Percentiles rank a stretch among this genome's conserved stretches.
Conservation (phyloP, 1,140 invertebrate genomes). For the Ditylenchus dipsaci region DNA sequence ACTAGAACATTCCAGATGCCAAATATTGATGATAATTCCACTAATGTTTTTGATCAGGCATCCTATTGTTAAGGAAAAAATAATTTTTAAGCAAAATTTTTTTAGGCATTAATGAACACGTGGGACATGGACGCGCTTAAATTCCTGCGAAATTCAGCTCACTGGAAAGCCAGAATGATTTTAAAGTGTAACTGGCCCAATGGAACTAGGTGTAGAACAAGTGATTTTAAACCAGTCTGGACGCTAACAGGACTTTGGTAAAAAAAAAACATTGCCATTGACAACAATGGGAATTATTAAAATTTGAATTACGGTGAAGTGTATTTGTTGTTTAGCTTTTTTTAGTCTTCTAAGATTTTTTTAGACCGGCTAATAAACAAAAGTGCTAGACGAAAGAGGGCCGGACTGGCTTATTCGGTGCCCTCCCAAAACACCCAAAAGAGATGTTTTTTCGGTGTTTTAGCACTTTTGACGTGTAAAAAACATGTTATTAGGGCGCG, state of each 20-base stretch:
- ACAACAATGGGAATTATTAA: no score
- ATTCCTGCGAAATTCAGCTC: constrained; percentile 52
- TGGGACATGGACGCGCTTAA: constrained; percentile 56
- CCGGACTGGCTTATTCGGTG: no score
- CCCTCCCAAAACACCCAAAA: no score
- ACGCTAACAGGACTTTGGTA: constrained; percentile 52
- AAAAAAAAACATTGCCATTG: no score
- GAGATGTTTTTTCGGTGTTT: no score
- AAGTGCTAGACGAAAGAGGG: no score
- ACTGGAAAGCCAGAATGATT: constrained; percentile 52
- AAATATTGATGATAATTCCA: constrained; percentile 26
- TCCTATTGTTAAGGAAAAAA: neutral
- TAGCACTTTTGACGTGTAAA: no score
- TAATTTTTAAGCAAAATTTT: constrained; percentile 4
- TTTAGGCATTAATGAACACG: constrained; percentile 45
- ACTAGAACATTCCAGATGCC: constrained; percentile 7
- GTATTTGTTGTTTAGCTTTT: no score
- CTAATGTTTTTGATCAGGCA: constrained; percentile 36
- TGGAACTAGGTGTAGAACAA: constrained; percentile 42
- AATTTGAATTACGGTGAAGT: no score
- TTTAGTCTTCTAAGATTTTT: no score
- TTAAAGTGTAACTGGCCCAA: constrained; percentile 53
- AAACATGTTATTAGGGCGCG: no score
- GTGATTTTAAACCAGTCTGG: constrained; percentile 54
- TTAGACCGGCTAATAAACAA: no score